Evolutionary conservation across 2,113 vertebrate species (phyloP).

Genomic region (Lanius collurio): DNA sequence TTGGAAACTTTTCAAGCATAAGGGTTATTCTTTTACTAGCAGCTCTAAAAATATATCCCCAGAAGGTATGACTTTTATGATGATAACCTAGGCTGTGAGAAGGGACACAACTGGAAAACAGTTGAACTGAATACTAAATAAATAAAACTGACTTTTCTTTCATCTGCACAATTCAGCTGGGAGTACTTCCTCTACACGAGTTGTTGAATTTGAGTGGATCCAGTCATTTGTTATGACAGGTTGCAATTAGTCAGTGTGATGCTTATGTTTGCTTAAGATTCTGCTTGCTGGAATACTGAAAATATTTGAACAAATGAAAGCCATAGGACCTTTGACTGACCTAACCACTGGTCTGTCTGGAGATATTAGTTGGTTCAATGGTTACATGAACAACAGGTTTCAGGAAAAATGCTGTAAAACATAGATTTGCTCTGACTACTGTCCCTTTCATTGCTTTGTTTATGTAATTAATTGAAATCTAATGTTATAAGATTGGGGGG

Average conservation of each 20-base stretch:
- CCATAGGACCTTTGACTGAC: neutral
- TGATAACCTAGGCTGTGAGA: neutral
- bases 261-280: neutral
- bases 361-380: neutral
- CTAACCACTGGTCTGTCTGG: neutral
- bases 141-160: neutral
- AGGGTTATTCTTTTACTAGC: neutral
- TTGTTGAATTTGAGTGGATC: neutral
- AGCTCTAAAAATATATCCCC: constrained; percentile 19
- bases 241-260: neutral
- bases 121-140: neutral
- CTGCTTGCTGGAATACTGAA: neutral
- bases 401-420: neutral
- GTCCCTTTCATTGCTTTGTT: neutral
- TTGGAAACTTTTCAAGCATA: constrained; percentile 12
- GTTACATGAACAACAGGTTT: neutral
- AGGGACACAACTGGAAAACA: neutral
- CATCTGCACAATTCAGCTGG: neutral
- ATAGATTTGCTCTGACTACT: neutral
- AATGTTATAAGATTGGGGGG: neutral
- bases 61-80: neutral
- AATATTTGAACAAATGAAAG: neutral
- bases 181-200: neutral
- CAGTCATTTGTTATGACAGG: neutral
- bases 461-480: neutral